These are phyloP conservation scores for Allolobophora icterica DNA, from an alignment of 2,888 invertebrate species.

Conservation along the genomic window DNA sequence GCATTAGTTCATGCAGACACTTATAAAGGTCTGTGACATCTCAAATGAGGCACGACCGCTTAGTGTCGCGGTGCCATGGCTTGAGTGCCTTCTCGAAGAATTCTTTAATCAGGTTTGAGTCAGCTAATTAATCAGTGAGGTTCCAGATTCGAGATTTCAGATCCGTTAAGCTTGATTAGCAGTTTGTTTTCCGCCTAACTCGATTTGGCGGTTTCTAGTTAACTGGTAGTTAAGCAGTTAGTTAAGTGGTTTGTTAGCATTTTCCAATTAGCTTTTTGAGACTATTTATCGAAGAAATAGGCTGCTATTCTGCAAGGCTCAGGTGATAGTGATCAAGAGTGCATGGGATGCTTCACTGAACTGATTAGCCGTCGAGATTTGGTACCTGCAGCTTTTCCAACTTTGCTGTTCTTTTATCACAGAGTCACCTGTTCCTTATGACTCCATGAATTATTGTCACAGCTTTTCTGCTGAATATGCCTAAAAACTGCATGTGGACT, in stretches of 20 bases:
- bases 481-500: no score
- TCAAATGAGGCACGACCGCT: slow-evolving; percentile 83
- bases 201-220: not conserved
- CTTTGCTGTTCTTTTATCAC: no score
- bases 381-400: no score
- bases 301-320: no score
- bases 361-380: no score
- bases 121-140: not conserved
- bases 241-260: not conserved
- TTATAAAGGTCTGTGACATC: slow-evolving; percentile 84
- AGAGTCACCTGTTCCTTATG: no score
- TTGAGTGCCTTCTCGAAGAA: slow-evolving; percentile 76
- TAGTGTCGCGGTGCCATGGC: slow-evolving; percentile 83
- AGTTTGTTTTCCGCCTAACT: not conserved
- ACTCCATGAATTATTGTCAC: no score
- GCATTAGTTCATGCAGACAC: slow-evolving; percentile 30
- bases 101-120: slow-evolving; percentile 62
- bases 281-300: no score
- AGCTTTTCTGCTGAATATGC: no score
- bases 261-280: no score
- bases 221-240: not conserved
- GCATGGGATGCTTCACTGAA: no score
- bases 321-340: no score
- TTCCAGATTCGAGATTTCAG: not conserved
- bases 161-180: not conserved